These are phyloP conservation scores for Zoanthus sociatus DNA, from an alignment of 92 coral and sea anemone species.

Conservation along the genomic window DNA sequence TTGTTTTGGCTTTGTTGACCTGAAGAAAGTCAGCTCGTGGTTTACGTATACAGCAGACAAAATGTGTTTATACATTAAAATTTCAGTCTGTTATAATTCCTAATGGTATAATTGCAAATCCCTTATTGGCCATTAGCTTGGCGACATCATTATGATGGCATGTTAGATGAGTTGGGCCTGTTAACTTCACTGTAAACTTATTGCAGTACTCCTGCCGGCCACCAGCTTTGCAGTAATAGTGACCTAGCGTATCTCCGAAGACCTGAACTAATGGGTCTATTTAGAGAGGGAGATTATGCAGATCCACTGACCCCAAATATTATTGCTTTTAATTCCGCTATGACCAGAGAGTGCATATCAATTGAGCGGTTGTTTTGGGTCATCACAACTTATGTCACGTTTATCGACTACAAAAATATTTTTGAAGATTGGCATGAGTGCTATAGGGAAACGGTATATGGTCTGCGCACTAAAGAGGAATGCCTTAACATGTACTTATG, in stretches of 20 bases:
- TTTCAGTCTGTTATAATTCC: slow-evolving; percentile 20
- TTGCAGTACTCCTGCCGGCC: slow-evolving; percentile 49
- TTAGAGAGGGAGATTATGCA: slow-evolving; percentile 48
- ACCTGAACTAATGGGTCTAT: slow-evolving; percentile 54
- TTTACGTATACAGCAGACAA: slow-evolving; percentile 57
- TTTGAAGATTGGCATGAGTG: too few relatives aligned
- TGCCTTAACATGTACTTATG: too few relatives aligned
- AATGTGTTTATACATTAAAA: slow-evolving; percentile 45
- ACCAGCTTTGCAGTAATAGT: slow-evolving; percentile 52
- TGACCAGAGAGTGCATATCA: slow-evolving; percentile 39
- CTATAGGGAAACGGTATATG: too few relatives aligned
- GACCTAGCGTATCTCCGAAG: slow-evolving; percentile 61
- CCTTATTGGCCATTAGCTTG: slow-evolving; percentile 57
- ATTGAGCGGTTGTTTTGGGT: slow-evolving; percentile 53
- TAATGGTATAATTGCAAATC: slow-evolving; percentile 7
- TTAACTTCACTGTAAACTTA: slow-evolving; percentile 37
- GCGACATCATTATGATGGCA: slow-evolving; percentile 61
- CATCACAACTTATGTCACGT: slow-evolving; percentile 49
- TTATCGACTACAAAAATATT: slow-evolving; percentile 39
- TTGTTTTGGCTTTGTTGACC: slow-evolving; percentile 31
- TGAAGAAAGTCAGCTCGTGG: slow-evolving; percentile 33
- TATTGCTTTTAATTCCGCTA: slow-evolving; percentile 48
- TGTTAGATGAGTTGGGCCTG: slow-evolving; percentile 57
- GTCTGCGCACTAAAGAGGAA: too few relatives aligned
- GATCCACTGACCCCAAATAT: slow-evolving; percentile 53